These are phyloP conservation scores for Cyanoramphus novaezelandiae DNA, from an alignment of 2,113 vertebrate species.

Conservation along the genomic window DNA sequence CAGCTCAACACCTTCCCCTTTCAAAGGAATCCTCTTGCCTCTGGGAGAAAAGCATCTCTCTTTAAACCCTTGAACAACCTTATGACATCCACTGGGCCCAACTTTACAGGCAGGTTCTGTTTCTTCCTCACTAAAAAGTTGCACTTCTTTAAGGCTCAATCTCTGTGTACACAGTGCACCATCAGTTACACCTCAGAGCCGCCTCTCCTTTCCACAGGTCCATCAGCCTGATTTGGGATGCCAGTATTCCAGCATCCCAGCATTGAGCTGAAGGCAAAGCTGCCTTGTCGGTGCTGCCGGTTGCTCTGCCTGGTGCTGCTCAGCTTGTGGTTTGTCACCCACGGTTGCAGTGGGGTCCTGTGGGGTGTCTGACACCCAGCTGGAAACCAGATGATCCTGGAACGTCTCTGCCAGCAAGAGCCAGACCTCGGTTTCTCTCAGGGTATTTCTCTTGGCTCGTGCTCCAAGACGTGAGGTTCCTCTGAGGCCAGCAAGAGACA, in stretches of 20 bases:
- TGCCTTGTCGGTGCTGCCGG: accelerated
- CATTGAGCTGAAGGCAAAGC: not conserved
- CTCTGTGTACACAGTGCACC: accelerated
- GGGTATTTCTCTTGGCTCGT: constrained; percentile 10
- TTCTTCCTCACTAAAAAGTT: not conserved
- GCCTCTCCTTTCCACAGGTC: not conserved
- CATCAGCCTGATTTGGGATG: not conserved
- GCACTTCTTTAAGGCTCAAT: not conserved
- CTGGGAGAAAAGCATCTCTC: not conserved
- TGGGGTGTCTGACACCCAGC: not conserved
- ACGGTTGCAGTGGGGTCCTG: accelerated
- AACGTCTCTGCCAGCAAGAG: not conserved
- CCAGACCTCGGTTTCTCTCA: constrained; percentile 40
- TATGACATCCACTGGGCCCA: accelerated
- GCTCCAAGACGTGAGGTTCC: not conserved
- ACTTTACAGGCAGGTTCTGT: not conserved
- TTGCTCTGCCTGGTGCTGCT: not conserved
- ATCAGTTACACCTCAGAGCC: not conserved
- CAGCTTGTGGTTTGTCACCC: accelerated
- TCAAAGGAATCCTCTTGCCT: not conserved
- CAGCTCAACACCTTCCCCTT: not conserved
- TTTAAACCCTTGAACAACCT: not conserved
- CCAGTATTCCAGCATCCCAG: not conserved
- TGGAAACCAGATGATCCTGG: not conserved
- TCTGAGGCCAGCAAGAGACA: not conserved